Evolutionary conservation across 64 coral and sea anemone genomes (phyloP), one percentile per base, ranked within the genome.

Genomic region (Actinia tenebrosa): DNA sequence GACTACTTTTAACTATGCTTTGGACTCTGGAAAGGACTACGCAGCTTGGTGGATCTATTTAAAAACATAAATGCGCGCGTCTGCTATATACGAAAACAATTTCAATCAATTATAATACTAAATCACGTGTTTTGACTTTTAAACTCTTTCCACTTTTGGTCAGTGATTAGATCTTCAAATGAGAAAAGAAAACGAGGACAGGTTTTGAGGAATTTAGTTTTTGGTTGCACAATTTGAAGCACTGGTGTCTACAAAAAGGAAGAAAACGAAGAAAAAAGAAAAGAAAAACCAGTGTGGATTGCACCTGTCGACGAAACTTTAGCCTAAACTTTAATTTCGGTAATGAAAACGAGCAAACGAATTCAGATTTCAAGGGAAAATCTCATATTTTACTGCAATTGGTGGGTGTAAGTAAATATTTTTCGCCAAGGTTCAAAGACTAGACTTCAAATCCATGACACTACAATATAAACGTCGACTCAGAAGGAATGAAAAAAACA

Each of bases 361-460:
- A 58, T 10, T 58, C 56, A 3, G 5, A 58, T 58, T 16, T 2
- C 56, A 13, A 58, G 56, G 13, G 13, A 11, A 5, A 66, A 23
- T 23, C 17, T 66, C 5, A 22, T 4, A 66, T 66, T 3, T 66
- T 66, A n/a, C 22, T 22, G 63, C 63, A 66, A 75, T 75, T 75
- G 10, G 69, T 30, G 9, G 26, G 0, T 75, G 10, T 30, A 25
- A 42, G 22, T 75, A 75, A 37, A 30, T 75, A 75, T 27, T 30
- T 30, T 13, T 30, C n/a, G 9, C 5, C 25, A 14, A 75, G 0
- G 22, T 14, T 16, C 7, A 25, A 75, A 75, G 26, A 75, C 6
- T 66, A 42, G 10, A 66, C 63, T 66, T 66, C n/a, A 81, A 53
- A 22, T 81, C 45, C 62, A 91, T 91, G 90, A 91, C 90, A 59